A percentile compares a stretch with the other conserved stretches of the same genome.
phyloP scores from a whole-genome alignment of 2,797 vertebrate genomes.

The Sebastes diploproa region DNA sequence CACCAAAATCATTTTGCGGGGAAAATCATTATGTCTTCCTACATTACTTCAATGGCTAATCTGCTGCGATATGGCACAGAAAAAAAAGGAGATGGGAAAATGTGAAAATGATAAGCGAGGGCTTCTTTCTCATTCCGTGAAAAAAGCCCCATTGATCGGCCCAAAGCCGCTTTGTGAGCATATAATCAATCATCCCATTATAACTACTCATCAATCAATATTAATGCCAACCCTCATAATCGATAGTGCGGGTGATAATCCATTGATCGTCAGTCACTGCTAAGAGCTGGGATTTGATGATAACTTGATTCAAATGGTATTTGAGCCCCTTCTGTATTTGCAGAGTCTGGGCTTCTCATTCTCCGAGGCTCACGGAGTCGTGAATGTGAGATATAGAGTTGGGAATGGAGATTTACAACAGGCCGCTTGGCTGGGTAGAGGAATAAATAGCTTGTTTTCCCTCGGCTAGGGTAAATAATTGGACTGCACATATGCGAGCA shows the following conservation, averaged over 20 bases:
- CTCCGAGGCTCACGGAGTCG: constrained; percentile 46
- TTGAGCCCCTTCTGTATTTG: constrained; percentile 54
- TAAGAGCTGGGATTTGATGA: constrained; percentile 63
- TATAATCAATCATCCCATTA: constrained; percentile 76
- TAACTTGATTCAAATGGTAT: constrained; percentile 69
- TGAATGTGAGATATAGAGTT: constrained; percentile 64
- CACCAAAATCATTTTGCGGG: background rate
- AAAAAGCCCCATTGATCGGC: constrained; percentile 69
- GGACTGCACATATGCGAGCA: constrained; percentile 52
- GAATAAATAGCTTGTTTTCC: constrained; percentile 70
- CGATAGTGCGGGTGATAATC: constrained; percentile 71
- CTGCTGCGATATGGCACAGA: constrained; percentile 13
- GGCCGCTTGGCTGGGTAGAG: constrained; percentile 40
- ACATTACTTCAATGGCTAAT: constrained; percentile 50
- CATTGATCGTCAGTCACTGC: constrained; percentile 63
- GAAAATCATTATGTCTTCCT: constrained; percentile 18
- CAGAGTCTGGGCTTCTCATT: constrained; percentile 41
- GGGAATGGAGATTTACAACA: constrained; percentile 76
- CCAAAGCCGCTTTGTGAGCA: constrained; percentile 62
- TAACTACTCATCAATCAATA: constrained; percentile 77
- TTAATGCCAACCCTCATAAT: constrained; percentile 65
- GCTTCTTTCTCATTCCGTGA: constrained; percentile 58
- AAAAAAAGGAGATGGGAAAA: constrained; percentile 37
- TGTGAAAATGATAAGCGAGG: constrained; percentile 62
- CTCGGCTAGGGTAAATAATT: constrained; percentile 75